Conservation (phyloP, 2,888 invertebrate genomes). For the Coecobrya sp. region DNA sequence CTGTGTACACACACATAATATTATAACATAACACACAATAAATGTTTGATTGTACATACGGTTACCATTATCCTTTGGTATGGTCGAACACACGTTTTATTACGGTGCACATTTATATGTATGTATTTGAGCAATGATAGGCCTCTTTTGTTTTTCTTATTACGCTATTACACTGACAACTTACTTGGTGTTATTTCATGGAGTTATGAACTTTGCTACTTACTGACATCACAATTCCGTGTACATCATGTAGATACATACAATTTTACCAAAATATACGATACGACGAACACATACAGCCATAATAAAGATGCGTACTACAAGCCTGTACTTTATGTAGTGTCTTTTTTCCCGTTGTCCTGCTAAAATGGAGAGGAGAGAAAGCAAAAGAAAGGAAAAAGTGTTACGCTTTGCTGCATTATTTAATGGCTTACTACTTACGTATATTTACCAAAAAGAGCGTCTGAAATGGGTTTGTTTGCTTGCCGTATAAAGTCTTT, state of each 20-base stretch:
- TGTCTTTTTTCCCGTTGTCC: slow-evolving; percentile 16
- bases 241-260: neutral
- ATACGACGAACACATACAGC: neutral
- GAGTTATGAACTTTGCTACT: slow-evolving; percentile 80
- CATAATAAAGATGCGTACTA: slow-evolving; percentile 45
- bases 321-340: neutral
- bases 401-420: slow-evolving; percentile 81
- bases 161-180: slow-evolving; percentile 52
- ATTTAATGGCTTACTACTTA: slow-evolving; percentile 79
- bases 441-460: slow-evolving; percentile 65
- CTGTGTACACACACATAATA: neutral
- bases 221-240: slow-evolving; percentile 61
- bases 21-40: neutral
- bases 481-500: slow-evolving; percentile 39
- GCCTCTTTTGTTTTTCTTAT: slow-evolving; percentile 51
- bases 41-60: slow-evolving; percentile 7
- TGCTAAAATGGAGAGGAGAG: slow-evolving; percentile 46
- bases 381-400: slow-evolving; percentile 58
- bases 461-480: slow-evolving; percentile 71
- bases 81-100: neutral
- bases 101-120: neutral
- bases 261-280: neutral
- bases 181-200: slow-evolving; percentile 76
- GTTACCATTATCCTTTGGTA: neutral
- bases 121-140: slow-evolving; percentile 38